Evolutionary conservation across 1,140 invertebrate genomes (phyloP).

Genomic region (Atta cephalotes): DNA sequence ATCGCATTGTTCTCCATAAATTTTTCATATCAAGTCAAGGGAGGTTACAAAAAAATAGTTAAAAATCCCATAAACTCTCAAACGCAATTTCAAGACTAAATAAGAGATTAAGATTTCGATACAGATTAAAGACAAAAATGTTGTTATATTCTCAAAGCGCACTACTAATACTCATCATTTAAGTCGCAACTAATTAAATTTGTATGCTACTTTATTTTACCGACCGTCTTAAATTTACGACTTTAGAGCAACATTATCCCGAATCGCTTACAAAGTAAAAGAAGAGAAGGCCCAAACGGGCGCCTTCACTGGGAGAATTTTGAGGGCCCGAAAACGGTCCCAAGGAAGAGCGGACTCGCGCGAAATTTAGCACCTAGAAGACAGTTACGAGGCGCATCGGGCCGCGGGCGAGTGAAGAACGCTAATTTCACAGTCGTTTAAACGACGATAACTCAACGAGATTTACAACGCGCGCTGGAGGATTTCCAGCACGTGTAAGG

Average conservation of each 20-base stretch:
- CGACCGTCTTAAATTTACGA: constrained; percentile 44
- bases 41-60: too few relatives aligned
- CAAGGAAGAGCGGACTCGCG: constrained; percentile 26
- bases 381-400: constrained; percentile 84
- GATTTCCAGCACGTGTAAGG: constrained; percentile 60
- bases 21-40: too few relatives aligned
- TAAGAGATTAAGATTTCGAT: neutral
- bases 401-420: constrained; percentile 77
- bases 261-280: constrained; percentile 48
- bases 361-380: constrained; percentile 85
- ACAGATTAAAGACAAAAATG: neutral
- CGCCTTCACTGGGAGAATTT: neutral
- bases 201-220: constrained; percentile 5
- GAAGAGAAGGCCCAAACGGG: neutral
- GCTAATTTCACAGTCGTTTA: constrained; percentile 87
- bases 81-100: neutral
- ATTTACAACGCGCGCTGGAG: constrained; percentile 80
- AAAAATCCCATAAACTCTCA: too few relatives aligned
- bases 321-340: neutral
- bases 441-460: constrained; percentile 84
- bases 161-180: neutral
- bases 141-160: neutral
- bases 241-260: constrained; percentile 6
- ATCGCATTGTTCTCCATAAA: too few relatives aligned
- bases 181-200: constrained; percentile 25